These are phyloP conservation scores for Apeira syringaria DNA, from an alignment of 2,888 invertebrate species.

Conservation along the genomic window DNA sequence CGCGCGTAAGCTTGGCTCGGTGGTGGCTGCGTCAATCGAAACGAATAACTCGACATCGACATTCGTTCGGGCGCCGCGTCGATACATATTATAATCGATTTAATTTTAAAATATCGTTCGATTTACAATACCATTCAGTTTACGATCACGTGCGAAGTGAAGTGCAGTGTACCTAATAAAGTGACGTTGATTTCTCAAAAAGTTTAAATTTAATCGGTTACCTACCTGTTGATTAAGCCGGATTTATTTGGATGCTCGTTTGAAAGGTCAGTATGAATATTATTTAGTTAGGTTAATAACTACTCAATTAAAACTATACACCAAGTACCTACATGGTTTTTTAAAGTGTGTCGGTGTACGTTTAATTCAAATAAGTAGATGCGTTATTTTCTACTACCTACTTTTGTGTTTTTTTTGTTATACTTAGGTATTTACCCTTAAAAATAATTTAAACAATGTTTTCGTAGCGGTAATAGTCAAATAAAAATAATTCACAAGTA, in stretches of 20 bases:
- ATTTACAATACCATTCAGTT: too few species aligned
- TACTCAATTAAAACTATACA: too few species aligned
- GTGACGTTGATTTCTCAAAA: constrained; percentile 15
- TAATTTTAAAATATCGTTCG: constrained; percentile 8
- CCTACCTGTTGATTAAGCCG: constrained; percentile 9
- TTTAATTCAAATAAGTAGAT: too few species aligned
- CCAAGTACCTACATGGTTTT: too few species aligned
- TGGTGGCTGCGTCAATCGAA: constrained; percentile 56
- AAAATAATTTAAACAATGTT: too few species aligned
- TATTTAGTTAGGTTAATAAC: constrained; percentile 2
- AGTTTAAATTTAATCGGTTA: constrained; percentile 1
- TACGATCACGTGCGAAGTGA: neutral
- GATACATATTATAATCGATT: constrained; percentile 46
- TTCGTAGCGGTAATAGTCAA: too few species aligned
- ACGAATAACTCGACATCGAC: constrained; percentile 39
- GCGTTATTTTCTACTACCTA: too few species aligned
- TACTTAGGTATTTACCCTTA: too few species aligned
- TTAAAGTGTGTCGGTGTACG: too few species aligned
- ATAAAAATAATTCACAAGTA: too few species aligned
- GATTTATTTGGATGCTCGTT: constrained; percentile 2
- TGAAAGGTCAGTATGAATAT: constrained; percentile 23
- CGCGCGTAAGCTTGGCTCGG: constrained; percentile 64
- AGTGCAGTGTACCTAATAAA: constrained; percentile 23
- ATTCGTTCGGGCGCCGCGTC: too few species aligned
- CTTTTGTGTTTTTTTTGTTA: too few species aligned